A percentile compares a stretch with the other conserved stretches of the same genome.
phyloP scores from a whole-genome alignment of 2,113 vertebrate genomes.

The Anguilla rostrata region DNA sequence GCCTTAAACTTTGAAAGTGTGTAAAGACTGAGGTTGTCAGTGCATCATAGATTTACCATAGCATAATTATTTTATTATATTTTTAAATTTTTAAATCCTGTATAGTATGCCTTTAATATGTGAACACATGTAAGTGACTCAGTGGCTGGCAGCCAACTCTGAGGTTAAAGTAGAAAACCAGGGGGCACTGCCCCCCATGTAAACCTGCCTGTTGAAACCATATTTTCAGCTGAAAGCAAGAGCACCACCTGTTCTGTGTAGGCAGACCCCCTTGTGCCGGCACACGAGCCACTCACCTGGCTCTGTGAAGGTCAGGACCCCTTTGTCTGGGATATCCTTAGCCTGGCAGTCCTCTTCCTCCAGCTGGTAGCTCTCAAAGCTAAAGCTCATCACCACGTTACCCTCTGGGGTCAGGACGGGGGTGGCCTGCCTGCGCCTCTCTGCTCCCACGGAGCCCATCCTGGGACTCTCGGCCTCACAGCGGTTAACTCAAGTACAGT shows the following conservation, averaged over 20 bases:
- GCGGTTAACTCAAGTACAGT: background rate
- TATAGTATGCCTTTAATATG: background rate
- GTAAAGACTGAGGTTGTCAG: too few species aligned
- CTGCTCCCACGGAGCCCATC: conserved; percentile 79
- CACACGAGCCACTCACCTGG: conserved; percentile 70
- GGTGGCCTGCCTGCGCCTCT: conserved; percentile 75
- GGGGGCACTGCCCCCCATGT: background rate
- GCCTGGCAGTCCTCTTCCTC: conserved; percentile 79
- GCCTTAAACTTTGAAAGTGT: too few species aligned
- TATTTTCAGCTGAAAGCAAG: background rate
- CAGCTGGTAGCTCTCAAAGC: conserved; percentile 88
- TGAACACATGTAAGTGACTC: background rate
- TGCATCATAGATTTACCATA: too few species aligned
- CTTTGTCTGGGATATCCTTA: conserved; percentile 75
- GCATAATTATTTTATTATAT: too few species aligned
- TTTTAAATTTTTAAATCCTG: too few species aligned
- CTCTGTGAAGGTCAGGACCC: conserved; percentile 77
- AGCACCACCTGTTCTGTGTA: background rate
- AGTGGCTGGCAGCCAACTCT: background rate
- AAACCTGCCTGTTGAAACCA: background rate
- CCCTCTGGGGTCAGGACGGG: conserved; percentile 69
- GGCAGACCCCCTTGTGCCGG: background rate
- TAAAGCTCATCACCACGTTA: conserved; percentile 86
- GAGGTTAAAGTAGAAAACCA: background rate
- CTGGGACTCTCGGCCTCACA: conserved; percentile 4